Base-by-base conservation (phyloP, 2,888 invertebrate species). In the Brachycybe producta region DNA sequence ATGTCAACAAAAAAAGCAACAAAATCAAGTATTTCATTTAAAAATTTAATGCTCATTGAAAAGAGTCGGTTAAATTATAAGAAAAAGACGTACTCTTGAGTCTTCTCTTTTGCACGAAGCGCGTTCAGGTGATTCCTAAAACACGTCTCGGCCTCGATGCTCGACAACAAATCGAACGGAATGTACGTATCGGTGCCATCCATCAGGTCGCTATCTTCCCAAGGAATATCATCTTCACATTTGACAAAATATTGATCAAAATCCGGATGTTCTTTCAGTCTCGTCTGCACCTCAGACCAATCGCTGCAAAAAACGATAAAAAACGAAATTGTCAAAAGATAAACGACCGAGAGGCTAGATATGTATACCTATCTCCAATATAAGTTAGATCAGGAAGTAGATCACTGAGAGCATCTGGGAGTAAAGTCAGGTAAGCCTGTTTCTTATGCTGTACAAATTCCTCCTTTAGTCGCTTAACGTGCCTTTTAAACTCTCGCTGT, bases 171-270 rank as follows among this genome's bases (percentile, higher is more conserved):
- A 67, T 92, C 91, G 66, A 85, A 86, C 0, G 94, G 94, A 64
- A 95, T 87, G 62, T 91, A 78, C 24, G 76, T 73, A 62, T 83
- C 84, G 57, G 75, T 74, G 26, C 57, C 58, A 15, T 80, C 78
- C 41, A 77, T 72, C 57, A 78, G 70, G 65, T 76, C 76, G 57
- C 79, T 78, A 66, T 80, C 82, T 55, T 79, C 80, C 84, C 82
- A 87, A 43, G 81, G 78, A 60, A 75, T 79, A 61, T 79, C 79
- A 60, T 82, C 81, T 49, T 80, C 79, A 61, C 81, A 79, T 63
- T 85, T 84, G 61, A 87, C 84, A 73, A 94, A 97, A 73, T 87
- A 88, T 62, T 84, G 81, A 51, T 83, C 80, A 71, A 91, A 95
- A 67, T 92, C 86, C n/a, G 87, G 83, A 69, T 95, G 94, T 49